Evolutionary conservation across 2,797 vertebrate genomes (phyloP), one percentile per base, ranked within the genome.

Genomic region (Poeciliopsis gracilis): DNA sequence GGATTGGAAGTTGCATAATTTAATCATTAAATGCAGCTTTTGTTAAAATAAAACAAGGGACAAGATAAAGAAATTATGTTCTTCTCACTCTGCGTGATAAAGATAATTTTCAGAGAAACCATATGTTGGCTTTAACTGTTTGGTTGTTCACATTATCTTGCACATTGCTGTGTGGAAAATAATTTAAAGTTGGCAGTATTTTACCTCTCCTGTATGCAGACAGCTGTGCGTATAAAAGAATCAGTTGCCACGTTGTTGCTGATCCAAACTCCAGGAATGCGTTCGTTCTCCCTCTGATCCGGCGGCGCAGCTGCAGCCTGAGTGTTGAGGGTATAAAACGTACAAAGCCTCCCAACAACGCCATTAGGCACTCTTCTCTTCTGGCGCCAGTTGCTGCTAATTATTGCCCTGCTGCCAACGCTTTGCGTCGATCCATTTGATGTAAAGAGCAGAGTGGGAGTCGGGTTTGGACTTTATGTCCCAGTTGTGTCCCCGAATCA

Each of bases 351-450:
- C 78, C 82, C 79, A 82, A 77, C 79, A 85, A 70, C 12, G n/a
- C 82, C 75, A 84, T 88, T 82, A 86, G 76, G 80, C 85, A 59
- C 86, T 72, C 82, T 75, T 79, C 57, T 47, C 73, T 72, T 82
- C 77, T 89, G 87, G 87, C 89, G 82, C 78, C 79, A 30, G 12
- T 77, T 73, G 76, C 79, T 51, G n/a, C 82, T 91, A 86, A 91
- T 91, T 90, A 90, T 78, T 77, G 77, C 84, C 80, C 81, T 77
- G 71, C 61, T 11, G 36, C 82, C 80, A 77, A 61, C 76, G 75
- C 75, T 77, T 77, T 61, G 74, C 82, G 71, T 89, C 72, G 38
- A 49, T 73, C 70, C 49, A 45, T 72, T 82, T 80, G 79, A 86
- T 88, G 81, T 63, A 73, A 79, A 72, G 57, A 74, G 74, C 43